Evolutionary conservation across 2,113 vertebrate species (phyloP), one percentile per base, ranked within the genome.

Genomic region (Stigmatopora argus): DNA sequence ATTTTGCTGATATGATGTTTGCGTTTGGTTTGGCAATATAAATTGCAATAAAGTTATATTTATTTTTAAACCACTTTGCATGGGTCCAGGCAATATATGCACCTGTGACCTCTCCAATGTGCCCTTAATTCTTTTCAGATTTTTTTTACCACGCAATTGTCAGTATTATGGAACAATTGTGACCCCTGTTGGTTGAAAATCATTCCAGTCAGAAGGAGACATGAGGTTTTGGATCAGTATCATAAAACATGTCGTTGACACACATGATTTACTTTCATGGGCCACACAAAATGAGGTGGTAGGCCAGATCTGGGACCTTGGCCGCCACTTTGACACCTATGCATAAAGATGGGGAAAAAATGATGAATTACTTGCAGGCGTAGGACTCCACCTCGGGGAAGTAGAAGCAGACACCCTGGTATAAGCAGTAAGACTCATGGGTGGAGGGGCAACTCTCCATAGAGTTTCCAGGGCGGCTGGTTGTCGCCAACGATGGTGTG

Each of bases 291-390:
- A 31, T 31, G 26, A 31, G 26, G 26, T 31, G 26, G 1, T 31
- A n/a, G 26, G 26, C 26, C 26, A 31, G 26, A 31, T 31, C 26
- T 31, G 26, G 26, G 26, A 2, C 26, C 26, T 31, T 31, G 26
- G 26, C 26, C 26, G 26, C 38, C 38, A 41, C 9, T 41, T 41
- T 41, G 53, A 56, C 23, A 31, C 3, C 3, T 31, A 31, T 31
- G 26, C 26, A 31, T 31, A 31, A 2, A 31, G 26, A 31, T 31
- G 26, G 26, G 26, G 26, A 56, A 26, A 55, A 15, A 55, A 55
- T 23, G 13, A n/a, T 45, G 7, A 61, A 61, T 93, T 92, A 94
- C 95, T 92, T 95, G 94, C 96, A 99, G 9, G 91, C 94, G 0
- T 93, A 94, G 38, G 88, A 87, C 67, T 92, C 84, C 19, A 96